These are phyloP conservation scores for Copidosoma floridanum DNA, from an alignment of 1,140 invertebrate genomes.

Conservation along the genomic window DNA sequence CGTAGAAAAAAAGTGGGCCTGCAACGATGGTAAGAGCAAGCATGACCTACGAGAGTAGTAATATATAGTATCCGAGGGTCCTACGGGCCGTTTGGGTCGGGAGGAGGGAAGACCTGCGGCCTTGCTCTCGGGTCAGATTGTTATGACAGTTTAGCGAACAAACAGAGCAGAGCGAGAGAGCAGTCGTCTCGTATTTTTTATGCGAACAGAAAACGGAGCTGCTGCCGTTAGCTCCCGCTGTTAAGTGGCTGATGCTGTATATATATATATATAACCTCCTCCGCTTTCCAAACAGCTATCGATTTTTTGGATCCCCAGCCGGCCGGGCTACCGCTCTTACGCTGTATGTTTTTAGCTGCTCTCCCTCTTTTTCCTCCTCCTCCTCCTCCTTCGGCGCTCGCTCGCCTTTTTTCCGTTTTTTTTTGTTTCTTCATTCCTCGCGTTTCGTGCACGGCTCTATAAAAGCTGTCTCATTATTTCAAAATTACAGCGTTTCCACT, in stretches of 20 bases:
- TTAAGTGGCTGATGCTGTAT: no score
- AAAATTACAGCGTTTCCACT: constrained; percentile 23
- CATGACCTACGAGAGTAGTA: no score
- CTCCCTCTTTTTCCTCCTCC: constrained; percentile 8
- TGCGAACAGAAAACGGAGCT: no score
- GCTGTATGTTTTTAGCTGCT: constrained; percentile 19
- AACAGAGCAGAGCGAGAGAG: constrained; percentile 38
- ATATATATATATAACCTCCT: no score
- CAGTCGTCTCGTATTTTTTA: constrained; percentile 14
- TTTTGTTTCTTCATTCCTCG: not conserved
- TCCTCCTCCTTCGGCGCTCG: no score
- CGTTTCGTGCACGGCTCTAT: constrained; percentile 6
- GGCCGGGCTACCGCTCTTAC: constrained; percentile 17
- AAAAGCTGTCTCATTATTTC: constrained; percentile 26
- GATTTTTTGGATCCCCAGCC: constrained; percentile 13
- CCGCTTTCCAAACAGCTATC: constrained; percentile 35
- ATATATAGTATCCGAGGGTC: no score
- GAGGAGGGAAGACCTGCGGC: no score
- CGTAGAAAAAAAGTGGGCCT: no score
- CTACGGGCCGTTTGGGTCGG: no score
- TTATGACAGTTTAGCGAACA: constrained; percentile 48
- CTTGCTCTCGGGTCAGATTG: constrained; percentile 35
- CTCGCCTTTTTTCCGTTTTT: no score
- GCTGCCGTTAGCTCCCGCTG: no score
- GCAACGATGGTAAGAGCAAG: no score